Evolutionary conservation across 2,113 vertebrate genomes (phyloP).

Genomic region (Halcyon malimbica): DNA sequence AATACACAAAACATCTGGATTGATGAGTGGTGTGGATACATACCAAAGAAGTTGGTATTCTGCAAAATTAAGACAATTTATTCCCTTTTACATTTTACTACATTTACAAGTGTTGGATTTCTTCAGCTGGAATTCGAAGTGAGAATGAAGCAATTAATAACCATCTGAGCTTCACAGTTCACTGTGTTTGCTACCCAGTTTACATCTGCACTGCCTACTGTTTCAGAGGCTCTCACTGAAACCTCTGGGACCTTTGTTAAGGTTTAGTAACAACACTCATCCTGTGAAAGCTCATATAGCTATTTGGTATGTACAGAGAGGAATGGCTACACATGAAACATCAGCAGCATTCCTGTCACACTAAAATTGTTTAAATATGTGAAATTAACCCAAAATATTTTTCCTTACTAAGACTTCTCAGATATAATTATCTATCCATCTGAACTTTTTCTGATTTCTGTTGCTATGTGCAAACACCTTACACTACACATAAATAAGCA

Average conservation of each 20-base stretch:
- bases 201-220: background rate
- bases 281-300: background rate
- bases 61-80: background rate
- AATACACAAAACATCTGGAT: background rate
- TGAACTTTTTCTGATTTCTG: background rate
- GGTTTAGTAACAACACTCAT: background rate
- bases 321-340: background rate
- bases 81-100: background rate
- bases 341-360: background rate
- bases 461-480: background rate
- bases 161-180: background rate
- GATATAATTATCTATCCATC: background rate
- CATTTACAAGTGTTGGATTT: background rate
- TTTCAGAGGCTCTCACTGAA: background rate
- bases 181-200: background rate
- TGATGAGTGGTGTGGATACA: background rate
- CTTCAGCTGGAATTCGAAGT: background rate
- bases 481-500: background rate
- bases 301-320: background rate
- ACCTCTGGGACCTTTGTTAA: background rate
- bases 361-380: background rate
- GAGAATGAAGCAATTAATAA: background rate
- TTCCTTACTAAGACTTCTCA: background rate
- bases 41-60: background rate
- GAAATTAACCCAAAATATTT: background rate